Percentiles rank a stretch among this genome's conserved stretches.
Conservation (phyloP, 2,888 invertebrate species). For the Calameuta idolon region DNA sequence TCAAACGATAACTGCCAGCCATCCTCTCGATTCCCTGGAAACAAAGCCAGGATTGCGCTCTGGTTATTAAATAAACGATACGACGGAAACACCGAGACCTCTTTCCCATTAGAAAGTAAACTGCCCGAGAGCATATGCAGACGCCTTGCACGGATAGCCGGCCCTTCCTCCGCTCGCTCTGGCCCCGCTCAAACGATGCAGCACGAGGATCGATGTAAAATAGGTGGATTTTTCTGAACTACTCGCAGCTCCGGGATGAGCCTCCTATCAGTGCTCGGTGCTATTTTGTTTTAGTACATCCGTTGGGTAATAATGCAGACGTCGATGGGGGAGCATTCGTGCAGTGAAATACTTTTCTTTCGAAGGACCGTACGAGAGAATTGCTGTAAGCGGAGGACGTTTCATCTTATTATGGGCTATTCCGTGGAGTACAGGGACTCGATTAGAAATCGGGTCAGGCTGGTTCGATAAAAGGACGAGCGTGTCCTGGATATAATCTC, state of each 20-base stretch:
- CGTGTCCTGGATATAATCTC: neutral
- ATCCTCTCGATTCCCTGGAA: conserved; percentile 13
- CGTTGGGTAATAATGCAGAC: neutral
- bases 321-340: neutral
- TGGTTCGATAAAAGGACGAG: neutral
- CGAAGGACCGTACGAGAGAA: neutral
- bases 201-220: neutral
- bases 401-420: neutral
- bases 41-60: conserved; percentile 33
- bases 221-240: neutral
- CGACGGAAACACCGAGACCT: conserved; percentile 15
- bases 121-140: conserved; percentile 32
- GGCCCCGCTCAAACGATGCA: neutral
- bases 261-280: neutral
- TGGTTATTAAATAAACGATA: conserved; percentile 40
- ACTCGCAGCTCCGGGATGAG: neutral
- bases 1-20: neutral
- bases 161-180: neutral
- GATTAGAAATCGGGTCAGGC: neutral
- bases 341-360: neutral
- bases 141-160: conserved; percentile 11
- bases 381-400: neutral
- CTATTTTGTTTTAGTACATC: neutral
- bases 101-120: conserved; percentile 3
- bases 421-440: neutral